Percentiles rank a stretch among this genome's conserved stretches.
phyloP scores from a whole-genome alignment of 2,797 vertebrate species.

The Premnoplex brunnescens region DNA sequence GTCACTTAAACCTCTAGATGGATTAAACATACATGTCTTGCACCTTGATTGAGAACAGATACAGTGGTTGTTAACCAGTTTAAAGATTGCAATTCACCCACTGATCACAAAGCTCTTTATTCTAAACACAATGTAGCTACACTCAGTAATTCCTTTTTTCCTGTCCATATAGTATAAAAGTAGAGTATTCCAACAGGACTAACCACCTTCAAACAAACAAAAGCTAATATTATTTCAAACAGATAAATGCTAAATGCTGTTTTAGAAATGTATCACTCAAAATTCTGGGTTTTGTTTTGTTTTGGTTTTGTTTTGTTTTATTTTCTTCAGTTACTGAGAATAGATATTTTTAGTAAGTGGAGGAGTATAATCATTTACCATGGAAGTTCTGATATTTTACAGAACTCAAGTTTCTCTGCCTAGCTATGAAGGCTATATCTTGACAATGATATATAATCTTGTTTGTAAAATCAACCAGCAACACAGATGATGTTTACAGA shows the following conservation, averaged over 20 bases:
- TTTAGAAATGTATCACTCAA: background rate
- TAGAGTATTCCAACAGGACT: background rate
- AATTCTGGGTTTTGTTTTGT: background rate
- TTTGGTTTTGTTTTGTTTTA: no score
- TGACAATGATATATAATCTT: slow-evolving; percentile 3
- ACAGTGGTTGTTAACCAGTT: background rate
- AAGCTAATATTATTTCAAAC: background rate
- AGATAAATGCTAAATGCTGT: background rate
- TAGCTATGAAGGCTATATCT: background rate
- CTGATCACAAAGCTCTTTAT: background rate
- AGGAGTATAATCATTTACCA: background rate
- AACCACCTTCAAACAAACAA: background rate
- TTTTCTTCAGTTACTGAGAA: background rate
- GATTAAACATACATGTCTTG: background rate
- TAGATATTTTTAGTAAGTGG: background rate
- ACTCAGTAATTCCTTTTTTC: background rate
- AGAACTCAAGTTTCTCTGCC: background rate
- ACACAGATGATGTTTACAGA: background rate
- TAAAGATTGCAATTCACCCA: background rate
- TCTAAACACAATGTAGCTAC: background rate
- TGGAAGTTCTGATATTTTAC: background rate
- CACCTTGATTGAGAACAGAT: background rate
- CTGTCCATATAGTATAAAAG: background rate
- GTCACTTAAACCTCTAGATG: background rate
- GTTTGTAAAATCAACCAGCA: slow-evolving; percentile 34